phyloP scores from a whole-genome alignment of 1,140 invertebrate genomes.

The Proctacanthus coquilletti region DNA sequence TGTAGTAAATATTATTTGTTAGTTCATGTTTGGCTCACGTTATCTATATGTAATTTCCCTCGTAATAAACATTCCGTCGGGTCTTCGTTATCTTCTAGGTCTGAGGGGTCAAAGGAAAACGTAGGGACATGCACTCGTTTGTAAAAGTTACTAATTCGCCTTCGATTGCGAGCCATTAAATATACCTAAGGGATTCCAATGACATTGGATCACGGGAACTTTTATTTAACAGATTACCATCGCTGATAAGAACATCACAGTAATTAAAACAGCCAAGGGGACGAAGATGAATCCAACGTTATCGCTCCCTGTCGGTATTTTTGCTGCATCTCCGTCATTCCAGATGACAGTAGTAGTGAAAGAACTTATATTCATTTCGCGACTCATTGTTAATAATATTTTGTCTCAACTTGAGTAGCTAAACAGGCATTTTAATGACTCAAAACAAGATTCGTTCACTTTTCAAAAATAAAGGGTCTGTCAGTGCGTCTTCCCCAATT shows the following conservation, averaged over 20 bases:
- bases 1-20: constrained; percentile 1
- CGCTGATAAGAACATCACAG: neutral
- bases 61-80: constrained; percentile 14
- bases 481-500: no score
- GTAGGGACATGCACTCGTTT: constrained; percentile 12
- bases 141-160: constrained; percentile 7
- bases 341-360: no score
- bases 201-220: no score
- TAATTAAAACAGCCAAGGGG: neutral
- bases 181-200: no score
- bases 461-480: no score
- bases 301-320: neutral
- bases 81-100: constrained; percentile 13
- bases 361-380: no score
- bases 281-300: neutral
- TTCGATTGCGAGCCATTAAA: constrained; percentile 20
- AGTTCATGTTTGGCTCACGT: constrained; percentile 12
- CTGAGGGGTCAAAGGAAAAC: constrained; percentile 14
- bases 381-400: no score
- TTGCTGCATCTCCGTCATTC: no score
- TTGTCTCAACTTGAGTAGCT: no score
- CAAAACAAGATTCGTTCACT: no score
- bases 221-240: constrained; percentile 1
- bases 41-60: constrained; percentile 19
- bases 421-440: no score